These are phyloP conservation scores for Eriosoma lanigerum DNA, from an alignment of 1,140 invertebrate genomes.

Conservation along the genomic window DNA sequence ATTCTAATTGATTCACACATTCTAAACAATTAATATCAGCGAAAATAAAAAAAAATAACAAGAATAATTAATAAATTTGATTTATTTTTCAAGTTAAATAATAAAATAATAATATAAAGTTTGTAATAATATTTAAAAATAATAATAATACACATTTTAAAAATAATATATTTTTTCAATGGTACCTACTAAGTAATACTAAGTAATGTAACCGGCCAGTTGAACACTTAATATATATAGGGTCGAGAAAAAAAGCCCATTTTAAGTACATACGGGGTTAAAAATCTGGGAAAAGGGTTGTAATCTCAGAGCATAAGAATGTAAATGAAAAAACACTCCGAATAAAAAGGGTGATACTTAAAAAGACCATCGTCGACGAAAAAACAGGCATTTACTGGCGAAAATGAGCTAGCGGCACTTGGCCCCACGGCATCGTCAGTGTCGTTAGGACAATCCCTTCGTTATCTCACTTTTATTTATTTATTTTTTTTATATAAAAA, in stretches of 20 bases:
- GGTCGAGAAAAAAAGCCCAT: not conserved
- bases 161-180: not conserved
- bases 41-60: too few relatives aligned
- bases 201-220: conserved; percentile 2
- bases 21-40: too few relatives aligned
- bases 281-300: conserved; percentile 4
- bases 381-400: conserved; percentile 31
- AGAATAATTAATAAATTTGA: too few relatives aligned
- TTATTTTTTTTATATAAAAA: conserved; percentile 7
- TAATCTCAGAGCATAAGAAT: conserved; percentile 32
- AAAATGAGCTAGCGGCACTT: conserved; percentile 13
- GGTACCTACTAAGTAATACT: too few relatives aligned
- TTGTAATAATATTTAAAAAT: too few relatives aligned
- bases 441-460: conserved; percentile 45
- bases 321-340: conserved; percentile 21
- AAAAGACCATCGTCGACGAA: conserved; percentile 32
- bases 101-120: too few relatives aligned
- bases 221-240: not conserved
- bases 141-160: too few relatives aligned
- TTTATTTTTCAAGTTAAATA: too few relatives aligned
- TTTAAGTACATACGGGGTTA: conserved; percentile 25
- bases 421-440: not conserved
- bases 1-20: too few relatives aligned
- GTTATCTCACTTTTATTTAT: conserved; percentile 40
- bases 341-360: conserved; percentile 34